These are phyloP conservation scores for Drosophila erecta DNA, from an alignment of 1,140 invertebrate species.

Conservation along the genomic window DNA sequence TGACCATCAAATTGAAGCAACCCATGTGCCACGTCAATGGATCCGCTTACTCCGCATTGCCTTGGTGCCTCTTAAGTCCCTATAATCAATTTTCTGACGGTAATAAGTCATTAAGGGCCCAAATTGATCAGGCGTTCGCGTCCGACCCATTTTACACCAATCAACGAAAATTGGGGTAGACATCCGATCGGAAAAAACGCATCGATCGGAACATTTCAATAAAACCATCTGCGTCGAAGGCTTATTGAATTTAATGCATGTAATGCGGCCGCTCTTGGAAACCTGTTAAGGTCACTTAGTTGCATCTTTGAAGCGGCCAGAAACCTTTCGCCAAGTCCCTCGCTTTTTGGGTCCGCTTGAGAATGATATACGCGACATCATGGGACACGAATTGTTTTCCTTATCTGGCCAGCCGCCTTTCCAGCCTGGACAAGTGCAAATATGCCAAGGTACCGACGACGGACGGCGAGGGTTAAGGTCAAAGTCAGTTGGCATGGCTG, in stretches of 20 bases:
- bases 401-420: constrained; percentile 47
- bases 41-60: constrained; percentile 23
- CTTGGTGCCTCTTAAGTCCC: constrained; percentile 21
- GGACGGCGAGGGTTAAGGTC: constrained; percentile 71
- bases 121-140: constrained; percentile 43
- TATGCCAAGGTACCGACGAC: constrained; percentile 47
- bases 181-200: constrained; percentile 49
- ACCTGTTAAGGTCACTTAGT: constrained; percentile 67
- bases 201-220: constrained; percentile 58
- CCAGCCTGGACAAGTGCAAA: constrained; percentile 50
- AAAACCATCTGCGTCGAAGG: constrained; percentile 42
- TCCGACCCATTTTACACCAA: constrained; percentile 68
- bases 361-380: constrained; percentile 70
- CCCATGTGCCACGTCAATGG: constrained; percentile 16
- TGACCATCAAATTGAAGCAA: constrained; percentile 2
- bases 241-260: constrained; percentile 59
- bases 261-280: constrained; percentile 35
- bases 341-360: constrained; percentile 1
- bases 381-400: constrained; percentile 43
- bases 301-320: constrained; percentile 44
- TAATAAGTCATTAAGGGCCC: constrained; percentile 59
- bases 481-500: constrained; percentile 78
- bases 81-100: constrained; percentile 56
- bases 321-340: constrained; percentile 67
- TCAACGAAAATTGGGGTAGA: constrained; percentile 64